Percentiles rank a stretch among this genome's conserved stretches.
phyloP scores from a whole-genome alignment of 2,888 invertebrate genomes.

The Platycheirus rosarum region DNA sequence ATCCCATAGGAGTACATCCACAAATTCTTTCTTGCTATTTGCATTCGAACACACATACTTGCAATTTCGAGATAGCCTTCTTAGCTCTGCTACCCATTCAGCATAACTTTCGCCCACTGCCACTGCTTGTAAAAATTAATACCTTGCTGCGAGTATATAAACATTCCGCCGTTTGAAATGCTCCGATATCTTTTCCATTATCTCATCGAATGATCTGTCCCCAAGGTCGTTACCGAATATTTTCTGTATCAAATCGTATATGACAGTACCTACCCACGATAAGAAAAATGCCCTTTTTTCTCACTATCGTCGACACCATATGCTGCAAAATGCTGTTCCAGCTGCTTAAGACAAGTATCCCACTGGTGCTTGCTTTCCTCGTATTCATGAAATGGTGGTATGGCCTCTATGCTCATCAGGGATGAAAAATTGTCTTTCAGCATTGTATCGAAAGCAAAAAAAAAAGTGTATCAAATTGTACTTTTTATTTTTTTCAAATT shows the following conservation, averaged over 20 bases:
- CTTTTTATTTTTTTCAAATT: too few relatives aligned
- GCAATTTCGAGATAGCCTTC: slow-evolving; percentile 3
- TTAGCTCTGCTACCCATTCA: slow-evolving; percentile 13
- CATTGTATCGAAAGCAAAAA: too few relatives aligned
- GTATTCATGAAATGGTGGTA: background rate
- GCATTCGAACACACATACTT: slow-evolving; percentile 6
- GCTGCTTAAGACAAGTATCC: slow-evolving; percentile 12
- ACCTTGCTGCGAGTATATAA: slow-evolving; percentile 28
- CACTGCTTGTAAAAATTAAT: slow-evolving; percentile 18
- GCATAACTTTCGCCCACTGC: slow-evolving; percentile 8
- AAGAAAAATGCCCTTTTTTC: slow-evolving; percentile 17
- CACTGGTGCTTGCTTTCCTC: slow-evolving; percentile 13
- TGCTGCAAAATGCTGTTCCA: slow-evolving; percentile 5
- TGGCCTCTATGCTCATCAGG: slow-evolving; percentile 6
- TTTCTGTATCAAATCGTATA: slow-evolving; percentile 14
- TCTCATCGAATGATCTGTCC: background rate
- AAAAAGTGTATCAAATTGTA: too few relatives aligned
- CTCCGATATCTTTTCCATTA: slow-evolving; percentile 1
- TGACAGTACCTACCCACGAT: slow-evolving; percentile 16
- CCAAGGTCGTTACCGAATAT: background rate
- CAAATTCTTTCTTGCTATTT: slow-evolving; percentile 6
- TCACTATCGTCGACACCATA: slow-evolving; percentile 3
- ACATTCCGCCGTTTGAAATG: slow-evolving; percentile 13
- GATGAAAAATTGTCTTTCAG: too few relatives aligned
- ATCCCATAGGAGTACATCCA: slow-evolving; percentile 7